phyloP scores from a whole-genome alignment of 2,888 invertebrate species.

The Acleris laterana region DNA sequence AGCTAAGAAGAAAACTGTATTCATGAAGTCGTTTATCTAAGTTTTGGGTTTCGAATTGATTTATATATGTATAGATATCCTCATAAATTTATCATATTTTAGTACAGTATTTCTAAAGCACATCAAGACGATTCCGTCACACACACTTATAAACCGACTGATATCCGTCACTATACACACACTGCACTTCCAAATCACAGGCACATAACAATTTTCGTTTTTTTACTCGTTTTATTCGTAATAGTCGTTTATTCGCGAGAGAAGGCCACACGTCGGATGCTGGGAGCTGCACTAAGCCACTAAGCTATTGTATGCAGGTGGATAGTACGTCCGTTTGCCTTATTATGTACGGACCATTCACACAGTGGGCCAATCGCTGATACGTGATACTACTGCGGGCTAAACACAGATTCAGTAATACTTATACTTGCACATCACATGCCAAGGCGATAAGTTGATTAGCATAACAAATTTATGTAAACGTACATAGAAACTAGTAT shows the following conservation, averaged over 20 bases:
- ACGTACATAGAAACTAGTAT: conserved; percentile 44
- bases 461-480: conserved; percentile 61
- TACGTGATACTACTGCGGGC: conserved; percentile 29
- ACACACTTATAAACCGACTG: background rate
- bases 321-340: conserved; percentile 76
- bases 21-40: too few species aligned
- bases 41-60: too few species aligned
- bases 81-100: background rate
- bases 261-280: conserved; percentile 77
- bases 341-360: conserved; percentile 80
- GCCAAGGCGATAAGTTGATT: conserved; percentile 64
- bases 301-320: conserved; percentile 83
- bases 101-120: background rate
- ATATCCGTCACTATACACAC: conserved; percentile 9
- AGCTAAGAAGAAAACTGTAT: too few species aligned
- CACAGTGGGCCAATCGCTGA: conserved; percentile 70
- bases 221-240: conserved; percentile 35
- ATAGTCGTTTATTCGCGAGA: conserved; percentile 50
- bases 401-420: conserved; percentile 29
- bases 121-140: background rate
- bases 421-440: conserved; percentile 49
- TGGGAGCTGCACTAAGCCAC: conserved; percentile 77
- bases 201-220: conserved; percentile 15
- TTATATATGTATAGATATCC: too few species aligned
- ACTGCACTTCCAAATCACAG: conserved; percentile 22